Percentiles rank a stretch among this genome's conserved stretches.
Evolutionary conservation across 2,113 vertebrate species (phyloP).

Genomic region (Oophaga pumilio): DNA sequence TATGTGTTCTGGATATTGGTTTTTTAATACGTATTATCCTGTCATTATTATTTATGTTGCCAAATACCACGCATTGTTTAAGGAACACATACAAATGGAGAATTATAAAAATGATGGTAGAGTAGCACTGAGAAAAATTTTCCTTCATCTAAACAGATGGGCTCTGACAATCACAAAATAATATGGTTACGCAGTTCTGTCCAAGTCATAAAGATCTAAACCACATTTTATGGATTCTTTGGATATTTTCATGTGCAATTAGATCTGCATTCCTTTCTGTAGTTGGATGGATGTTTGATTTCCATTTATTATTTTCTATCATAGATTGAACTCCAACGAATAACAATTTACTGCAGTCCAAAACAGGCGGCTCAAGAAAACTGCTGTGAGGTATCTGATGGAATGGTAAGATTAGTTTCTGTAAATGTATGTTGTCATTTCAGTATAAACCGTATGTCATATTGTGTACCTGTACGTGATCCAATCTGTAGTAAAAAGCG

Average conservation of each 20-base stretch:
- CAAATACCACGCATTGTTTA: conserved; percentile 12
- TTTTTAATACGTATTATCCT: too few species aligned
- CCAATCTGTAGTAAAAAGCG: conserved; percentile 47
- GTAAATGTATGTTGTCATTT: conserved; percentile 53
- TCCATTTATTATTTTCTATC: conserved; percentile 53
- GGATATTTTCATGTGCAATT: neutral
- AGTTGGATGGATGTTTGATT: conserved; percentile 46
- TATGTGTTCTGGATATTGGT: too few species aligned
- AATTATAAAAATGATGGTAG: neutral
- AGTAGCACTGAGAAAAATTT: neutral
- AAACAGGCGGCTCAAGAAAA: conserved; percentile 78
- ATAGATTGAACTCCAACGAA: conserved; percentile 89
- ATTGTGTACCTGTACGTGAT: conserved; percentile 51
- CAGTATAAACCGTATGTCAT: conserved; percentile 55
- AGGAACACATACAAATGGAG: conserved; percentile 3
- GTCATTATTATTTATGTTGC: neutral
- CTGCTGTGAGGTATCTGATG: conserved; percentile 83
- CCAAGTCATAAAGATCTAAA: neutral
- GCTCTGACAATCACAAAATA: neutral
- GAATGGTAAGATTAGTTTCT: conserved; percentile 76
- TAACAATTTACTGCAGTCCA: conserved; percentile 88
- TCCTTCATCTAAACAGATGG: neutral
- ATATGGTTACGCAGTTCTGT: neutral
- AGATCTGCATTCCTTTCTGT: conserved; percentile 24
- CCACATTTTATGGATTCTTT: neutral